Evolutionary conservation across 2,113 vertebrate genomes (phyloP).

Genomic region (Rutilus rutilus): DNA sequence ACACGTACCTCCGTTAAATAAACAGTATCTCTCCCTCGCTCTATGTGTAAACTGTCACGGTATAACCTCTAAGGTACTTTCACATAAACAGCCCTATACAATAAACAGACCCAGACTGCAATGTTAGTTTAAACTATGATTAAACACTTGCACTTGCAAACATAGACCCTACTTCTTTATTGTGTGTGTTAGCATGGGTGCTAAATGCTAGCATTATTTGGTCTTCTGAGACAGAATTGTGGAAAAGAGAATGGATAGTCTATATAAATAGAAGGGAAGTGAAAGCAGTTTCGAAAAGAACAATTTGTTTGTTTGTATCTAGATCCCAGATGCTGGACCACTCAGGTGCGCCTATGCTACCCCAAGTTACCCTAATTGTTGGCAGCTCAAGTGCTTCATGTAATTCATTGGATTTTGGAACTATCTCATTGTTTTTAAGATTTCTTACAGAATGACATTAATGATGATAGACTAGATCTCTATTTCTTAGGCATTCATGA

Average conservation of each 20-base stretch:
- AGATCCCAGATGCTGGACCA: too few species aligned
- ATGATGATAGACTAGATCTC: neutral
- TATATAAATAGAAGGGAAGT: neutral
- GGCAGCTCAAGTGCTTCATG: neutral
- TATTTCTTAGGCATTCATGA: neutral
- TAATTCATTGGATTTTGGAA: neutral
- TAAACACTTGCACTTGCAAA: neutral
- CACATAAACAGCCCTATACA: constrained; percentile 15
- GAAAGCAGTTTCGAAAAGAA: neutral
- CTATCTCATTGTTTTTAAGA: neutral
- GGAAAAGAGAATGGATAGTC: neutral
- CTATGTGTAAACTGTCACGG: neutral
- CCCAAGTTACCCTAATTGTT: neutral
- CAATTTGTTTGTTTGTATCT: neutral
- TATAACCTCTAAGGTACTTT: neutral
- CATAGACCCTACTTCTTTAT: neutral
- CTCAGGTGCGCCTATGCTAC: neutral
- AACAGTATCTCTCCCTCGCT: neutral
- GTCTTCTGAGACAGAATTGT: neutral
- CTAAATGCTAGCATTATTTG: neutral
- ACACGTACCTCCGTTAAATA: constrained; percentile 11
- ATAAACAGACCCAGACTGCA: constrained; percentile 10
- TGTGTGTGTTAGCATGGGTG: neutral
- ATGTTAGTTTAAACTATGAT: neutral
- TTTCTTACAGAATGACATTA: neutral